Evolutionary conservation across 2,113 vertebrate species (phyloP), one percentile per base, ranked within the genome.

Genomic region (Stegastes partitus): DNA sequence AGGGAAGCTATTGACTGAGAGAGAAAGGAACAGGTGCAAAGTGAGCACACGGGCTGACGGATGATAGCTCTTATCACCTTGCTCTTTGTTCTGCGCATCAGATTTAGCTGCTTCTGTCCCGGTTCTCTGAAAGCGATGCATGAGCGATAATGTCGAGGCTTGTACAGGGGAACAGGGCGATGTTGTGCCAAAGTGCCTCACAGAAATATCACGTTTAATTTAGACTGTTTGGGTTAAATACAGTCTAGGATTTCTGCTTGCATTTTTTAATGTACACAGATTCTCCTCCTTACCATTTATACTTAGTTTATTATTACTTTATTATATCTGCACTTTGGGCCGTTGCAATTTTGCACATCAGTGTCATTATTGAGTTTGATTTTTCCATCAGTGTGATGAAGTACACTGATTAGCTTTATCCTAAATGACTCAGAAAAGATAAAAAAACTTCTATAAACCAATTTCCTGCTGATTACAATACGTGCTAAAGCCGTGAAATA

Each of bases 41-140:
- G 14, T 34, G 28, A 63, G 26, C 8, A 15, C 19, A 1, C 0
- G 8, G 37, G 31, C 12, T 75, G 70, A 62, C 57, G 54, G 54
- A 70, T 75, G 64, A 63, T 22, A n/a, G 59, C 63, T 53, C 18
- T 31, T 26, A n/a, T 26, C 39, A 16, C 37, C n/a, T 63, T 68
- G 66, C 34, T 58, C 12, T 68, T 57, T 72, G 9, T 65, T 61
- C 62, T 64, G 15, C 50, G 22, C 54, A 15, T 68, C 73, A 68
- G 19, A 59, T 44, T 37, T 47, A 64, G 26, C 44, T 0, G 3
- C 15, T 57, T 63, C 26, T 65, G 21, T 54, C 66, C 51, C 23
- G 26, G 22, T 44, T 54, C 34, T 44, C 45, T 16, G 47, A 56
- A 42, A 34, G 5, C 31, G 23, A 21, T 39, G 26, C 11, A 25